Evolutionary conservation across 1,140 invertebrate genomes (phyloP), one percentile per base, ranked within the genome.

Genomic region (Potamilus streckersoni): DNA sequence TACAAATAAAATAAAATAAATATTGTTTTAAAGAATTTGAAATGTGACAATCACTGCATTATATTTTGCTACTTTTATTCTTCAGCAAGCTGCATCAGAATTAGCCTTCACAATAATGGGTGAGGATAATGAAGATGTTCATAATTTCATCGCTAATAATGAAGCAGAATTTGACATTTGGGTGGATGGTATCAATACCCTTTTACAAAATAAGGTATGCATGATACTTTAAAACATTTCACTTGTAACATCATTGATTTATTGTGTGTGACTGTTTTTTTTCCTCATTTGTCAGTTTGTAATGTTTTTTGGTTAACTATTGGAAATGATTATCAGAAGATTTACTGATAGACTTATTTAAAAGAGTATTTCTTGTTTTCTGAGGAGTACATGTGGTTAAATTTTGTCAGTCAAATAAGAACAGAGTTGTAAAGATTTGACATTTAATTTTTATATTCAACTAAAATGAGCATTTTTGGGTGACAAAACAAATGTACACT

Each of bases 111-210:
- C 96, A 17, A 91, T 99, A 31, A 80, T 90, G 60, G 82, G 85
- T 23, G 96, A 97, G 27, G 93, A 94, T 16, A 92, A 93, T 79
- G 89, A 91, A 6, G 90, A 92, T 13, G 95, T 95, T 38, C 89
- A 98, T 71, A 96, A 98, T 89, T 98, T 98, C 91, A 94, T 98
- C 1, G 97, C 97, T 31, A 94, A 95, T 0, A 95, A 96, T 90
- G 96, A 98, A 84, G 92, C 94, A 69, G 89, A 86, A 82, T 97
- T 95, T 88, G 94, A 97, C 88, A 97, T 97, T 89, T 99, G 97
- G 97, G 96, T 95, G 2, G 97, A 99, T 91, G 97, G 97, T 20
- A 94, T 99, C 49, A 97, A 98, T 91, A 95, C 96, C 55, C 90
- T 99, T 69, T 90, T 98, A 15, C 94, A 93, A 14, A 82, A 81